Percentiles rank a stretch among this genome's conserved stretches.
phyloP scores from a whole-genome alignment of 37 sponge, comb jelly and placozoan species.

The Tethya wilhelma region DNA sequence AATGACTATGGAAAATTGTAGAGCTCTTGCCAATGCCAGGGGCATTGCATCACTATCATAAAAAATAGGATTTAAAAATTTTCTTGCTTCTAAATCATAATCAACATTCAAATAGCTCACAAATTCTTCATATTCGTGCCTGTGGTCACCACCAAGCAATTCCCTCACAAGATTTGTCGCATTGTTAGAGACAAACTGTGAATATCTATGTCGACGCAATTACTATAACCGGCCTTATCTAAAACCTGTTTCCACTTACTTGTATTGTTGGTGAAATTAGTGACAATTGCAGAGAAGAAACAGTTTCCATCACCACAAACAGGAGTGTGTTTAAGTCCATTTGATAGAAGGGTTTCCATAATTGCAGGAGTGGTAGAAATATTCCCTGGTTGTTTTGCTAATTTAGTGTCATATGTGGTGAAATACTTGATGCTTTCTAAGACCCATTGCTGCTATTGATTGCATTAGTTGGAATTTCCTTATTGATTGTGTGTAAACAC shows the following conservation, averaged over 20 bases:
- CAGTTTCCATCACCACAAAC: conserved; percentile 23
- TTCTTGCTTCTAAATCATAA: conserved; percentile 10
- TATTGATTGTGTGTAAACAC: not conserved
- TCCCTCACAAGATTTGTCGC: conserved; percentile 9
- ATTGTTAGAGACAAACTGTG: not conserved
- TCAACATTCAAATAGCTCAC: not conserved
- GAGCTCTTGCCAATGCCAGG: not conserved
- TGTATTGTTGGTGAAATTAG: not conserved
- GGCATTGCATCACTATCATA: not conserved
- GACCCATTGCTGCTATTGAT: not conserved
- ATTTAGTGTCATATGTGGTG: not conserved
- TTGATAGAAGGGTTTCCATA: not conserved
- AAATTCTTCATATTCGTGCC: conserved; percentile 10
- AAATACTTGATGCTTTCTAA: not conserved
- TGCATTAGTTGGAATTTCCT: not conserved
- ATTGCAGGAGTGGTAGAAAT: not conserved
- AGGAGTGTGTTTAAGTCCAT: not conserved
- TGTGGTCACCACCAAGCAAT: not conserved
- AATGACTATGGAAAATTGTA: not conserved
- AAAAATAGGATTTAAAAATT: not conserved
- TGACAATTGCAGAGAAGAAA: conserved; percentile 29
- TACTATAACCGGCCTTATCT: not conserved
- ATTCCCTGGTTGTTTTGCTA: not conserved
- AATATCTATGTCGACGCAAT: not conserved
- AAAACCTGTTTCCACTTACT: not conserved